These are phyloP conservation scores for Apaloderma vittatum DNA, from an alignment of 2,113 vertebrate genomes.

Conservation along the genomic window DNA sequence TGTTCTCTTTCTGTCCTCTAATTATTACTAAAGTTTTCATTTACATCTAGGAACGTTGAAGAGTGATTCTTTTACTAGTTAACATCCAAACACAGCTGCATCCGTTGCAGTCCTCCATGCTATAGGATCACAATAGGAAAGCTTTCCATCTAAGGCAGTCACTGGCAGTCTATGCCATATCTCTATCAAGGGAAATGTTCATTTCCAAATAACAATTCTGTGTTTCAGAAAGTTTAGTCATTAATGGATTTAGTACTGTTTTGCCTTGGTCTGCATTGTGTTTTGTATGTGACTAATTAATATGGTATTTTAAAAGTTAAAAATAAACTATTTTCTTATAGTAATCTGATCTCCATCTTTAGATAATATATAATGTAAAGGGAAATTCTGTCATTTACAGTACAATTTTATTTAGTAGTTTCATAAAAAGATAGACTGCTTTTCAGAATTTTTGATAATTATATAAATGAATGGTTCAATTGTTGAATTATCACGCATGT, in stretches of 20 bases:
- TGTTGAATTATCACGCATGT: background rate
- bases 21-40: background rate
- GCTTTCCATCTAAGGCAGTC: background rate
- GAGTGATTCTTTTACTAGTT: background rate
- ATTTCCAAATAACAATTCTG: background rate
- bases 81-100: background rate
- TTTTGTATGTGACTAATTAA: background rate
- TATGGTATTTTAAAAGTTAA: background rate
- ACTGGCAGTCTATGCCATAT: background rate
- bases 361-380: background rate
- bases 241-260: background rate
- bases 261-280: background rate
- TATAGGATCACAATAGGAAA: background rate
- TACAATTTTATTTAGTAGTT: background rate
- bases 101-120: background rate
- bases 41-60: background rate
- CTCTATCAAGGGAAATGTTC: background rate
- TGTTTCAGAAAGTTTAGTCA: background rate
- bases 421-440: background rate
- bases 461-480: background rate
- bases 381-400: background rate
- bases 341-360: rapidly evolving
- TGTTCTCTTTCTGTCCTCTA: background rate
- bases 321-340: background rate
- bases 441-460: background rate